Evolutionary conservation across 2,888 invertebrate genomes (phyloP).

Genomic region (Branchellion lobata): DNA sequence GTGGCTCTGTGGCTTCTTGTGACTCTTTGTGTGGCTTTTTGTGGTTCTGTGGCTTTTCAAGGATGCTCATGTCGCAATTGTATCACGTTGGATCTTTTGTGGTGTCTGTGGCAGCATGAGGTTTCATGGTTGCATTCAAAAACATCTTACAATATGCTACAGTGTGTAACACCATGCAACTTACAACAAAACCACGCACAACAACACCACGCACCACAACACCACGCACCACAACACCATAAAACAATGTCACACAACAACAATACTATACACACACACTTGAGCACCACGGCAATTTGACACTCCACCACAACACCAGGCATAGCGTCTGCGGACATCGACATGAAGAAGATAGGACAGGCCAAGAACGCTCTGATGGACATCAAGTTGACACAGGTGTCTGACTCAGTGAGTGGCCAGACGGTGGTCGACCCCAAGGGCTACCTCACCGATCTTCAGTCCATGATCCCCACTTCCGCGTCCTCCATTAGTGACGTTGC

Average conservation of each 20-base stretch:
- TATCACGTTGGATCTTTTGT: not conserved
- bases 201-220: too few species aligned
- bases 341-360: slow-evolving; percentile 89
- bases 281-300: too few species aligned
- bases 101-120: not conserved
- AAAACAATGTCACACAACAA: too few species aligned
- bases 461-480: slow-evolving; percentile 97
- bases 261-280: too few species aligned
- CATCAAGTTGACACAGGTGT: slow-evolving; percentile 85
- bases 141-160: too few species aligned
- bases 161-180: too few species aligned
- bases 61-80: not conserved
- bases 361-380: slow-evolving; percentile 98
- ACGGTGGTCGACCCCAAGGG: slow-evolving; percentile 99
- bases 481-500: slow-evolving; percentile 79
- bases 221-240: too few species aligned
- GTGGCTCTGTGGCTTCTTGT: not conserved
- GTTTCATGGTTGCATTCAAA: too few species aligned
- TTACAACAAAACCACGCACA: too few species aligned
- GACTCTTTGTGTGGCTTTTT: not conserved
- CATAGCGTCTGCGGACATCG: slow-evolving; percentile 72
- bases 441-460: slow-evolving; percentile 96
- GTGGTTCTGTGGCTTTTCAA: not conserved
- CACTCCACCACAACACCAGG: slow-evolving; percentile 12
- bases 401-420: slow-evolving; percentile 97